phyloP scores from a whole-genome alignment of 30 jellyfish, hydroid and myxozoan species.

The Chrysaora quinquecirrha region DNA sequence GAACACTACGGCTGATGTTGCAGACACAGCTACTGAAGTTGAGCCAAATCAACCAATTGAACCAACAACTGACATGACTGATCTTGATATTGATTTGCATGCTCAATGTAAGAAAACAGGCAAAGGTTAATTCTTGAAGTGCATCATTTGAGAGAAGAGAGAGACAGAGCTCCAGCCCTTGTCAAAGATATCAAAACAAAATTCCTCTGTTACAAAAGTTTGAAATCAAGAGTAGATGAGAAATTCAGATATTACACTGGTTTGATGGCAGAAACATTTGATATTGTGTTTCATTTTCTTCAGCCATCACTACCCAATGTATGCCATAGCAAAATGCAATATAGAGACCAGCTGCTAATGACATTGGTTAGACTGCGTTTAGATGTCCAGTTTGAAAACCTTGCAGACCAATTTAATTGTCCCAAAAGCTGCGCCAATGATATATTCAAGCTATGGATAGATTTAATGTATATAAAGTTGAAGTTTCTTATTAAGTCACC shows the following conservation, averaged over 20 bases:
- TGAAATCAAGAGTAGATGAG: neutral
- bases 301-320: neutral
- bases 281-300: neutral
- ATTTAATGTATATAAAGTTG: neutral
- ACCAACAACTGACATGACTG: too few species aligned
- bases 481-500: neutral
- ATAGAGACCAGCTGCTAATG: constrained; percentile 21
- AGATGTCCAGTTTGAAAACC: constrained; percentile 15
- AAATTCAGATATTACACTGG: neutral
- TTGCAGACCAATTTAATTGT: constrained; percentile 19
- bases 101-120: neutral
- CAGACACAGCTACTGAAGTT: too few species aligned
- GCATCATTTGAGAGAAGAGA: constrained; percentile 4
- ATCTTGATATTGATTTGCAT: too few species aligned
- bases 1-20: too few species aligned
- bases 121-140: neutral
- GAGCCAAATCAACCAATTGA: too few species aligned
- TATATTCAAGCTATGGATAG: constrained; percentile 1
- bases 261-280: neutral
- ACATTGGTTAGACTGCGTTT: constrained; percentile 8
- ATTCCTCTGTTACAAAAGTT: neutral
- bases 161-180: neutral
- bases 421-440: neutral
- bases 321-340: neutral
- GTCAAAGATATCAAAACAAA: neutral